A percentile compares a stretch with the other conserved stretches of the same genome.
Evolutionary conservation across 2,113 vertebrate genomes (phyloP).

Genomic region (Leptobrachium leishanense): DNA sequence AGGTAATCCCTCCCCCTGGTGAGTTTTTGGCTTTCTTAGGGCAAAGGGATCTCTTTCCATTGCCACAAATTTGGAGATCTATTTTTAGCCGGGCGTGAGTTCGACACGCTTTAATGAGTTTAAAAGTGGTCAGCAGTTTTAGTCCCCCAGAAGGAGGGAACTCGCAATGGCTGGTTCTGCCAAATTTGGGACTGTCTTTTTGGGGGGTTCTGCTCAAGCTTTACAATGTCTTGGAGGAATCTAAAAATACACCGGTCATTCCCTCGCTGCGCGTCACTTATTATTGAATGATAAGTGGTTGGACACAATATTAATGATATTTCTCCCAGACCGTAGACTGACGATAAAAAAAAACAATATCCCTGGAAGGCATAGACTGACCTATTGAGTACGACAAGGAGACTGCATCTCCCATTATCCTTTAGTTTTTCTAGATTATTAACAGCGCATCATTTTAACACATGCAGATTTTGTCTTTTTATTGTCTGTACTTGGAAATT

Average conservation of each 20-base stretch:
- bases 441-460: no score
- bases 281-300: no score
- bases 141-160: constrained; percentile 35
- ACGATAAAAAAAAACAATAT: no score
- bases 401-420: no score
- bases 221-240: neutral
- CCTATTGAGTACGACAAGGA: no score
- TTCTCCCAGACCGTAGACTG: no score
- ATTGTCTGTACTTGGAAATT: no score
- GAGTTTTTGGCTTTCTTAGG: constrained; percentile 97
- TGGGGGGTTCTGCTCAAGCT: neutral
- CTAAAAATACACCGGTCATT: neutral
- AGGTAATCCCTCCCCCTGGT: constrained; percentile 63
- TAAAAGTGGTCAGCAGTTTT: constrained; percentile 67
- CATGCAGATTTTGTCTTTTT: no score
- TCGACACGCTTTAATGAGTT: constrained; percentile 59
- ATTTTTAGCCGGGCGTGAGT: constrained; percentile 81
- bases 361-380: no score
- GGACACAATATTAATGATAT: no score
- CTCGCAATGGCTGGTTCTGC: constrained; percentile 12
- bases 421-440: no score
- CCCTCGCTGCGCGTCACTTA: no score
- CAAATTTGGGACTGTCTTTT: constrained; percentile 12
- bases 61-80: constrained; percentile 70
- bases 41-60: constrained; percentile 75